Conservation (phyloP, 1,140 invertebrate genomes). For the Heliconius hewitsoni region DNA sequence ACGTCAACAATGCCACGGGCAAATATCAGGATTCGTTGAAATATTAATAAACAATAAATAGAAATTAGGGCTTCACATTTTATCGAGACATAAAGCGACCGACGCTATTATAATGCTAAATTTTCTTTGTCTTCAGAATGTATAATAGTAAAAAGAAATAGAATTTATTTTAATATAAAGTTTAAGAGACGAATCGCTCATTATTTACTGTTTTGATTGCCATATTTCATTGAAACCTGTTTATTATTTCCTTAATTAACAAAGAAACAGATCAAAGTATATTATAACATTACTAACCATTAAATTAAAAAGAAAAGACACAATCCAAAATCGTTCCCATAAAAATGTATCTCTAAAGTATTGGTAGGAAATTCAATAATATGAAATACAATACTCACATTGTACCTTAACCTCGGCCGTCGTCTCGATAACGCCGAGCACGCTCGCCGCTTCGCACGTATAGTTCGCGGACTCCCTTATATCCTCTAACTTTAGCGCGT, state of each 20-base stretch:
- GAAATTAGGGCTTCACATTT: slow-evolving; percentile 12
- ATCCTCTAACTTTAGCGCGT: slow-evolving; percentile 92
- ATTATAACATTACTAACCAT: too few relatives aligned
- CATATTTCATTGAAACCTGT: not conserved
- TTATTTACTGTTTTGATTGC: not conserved
- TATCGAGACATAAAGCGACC: slow-evolving; percentile 16
- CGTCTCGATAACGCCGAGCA: slow-evolving; percentile 94
- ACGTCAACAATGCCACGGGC: slow-evolving; percentile 36
- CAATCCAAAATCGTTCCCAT: not conserved
- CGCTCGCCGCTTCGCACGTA: slow-evolving; percentile 97
- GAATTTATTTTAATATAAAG: not conserved
- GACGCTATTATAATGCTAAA: slow-evolving; percentile 1
- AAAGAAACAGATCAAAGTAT: not conserved
- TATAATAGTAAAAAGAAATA: not conserved
- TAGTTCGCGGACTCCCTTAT: slow-evolving; percentile 97
- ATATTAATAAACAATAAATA: slow-evolving; percentile 31
- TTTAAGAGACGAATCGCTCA: not conserved
- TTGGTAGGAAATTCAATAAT: not conserved
- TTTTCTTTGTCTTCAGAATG: not conserved
- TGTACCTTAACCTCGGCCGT: slow-evolving; percentile 95
- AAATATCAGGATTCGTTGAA: slow-evolving; percentile 19
- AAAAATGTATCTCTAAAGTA: slow-evolving; percentile 1
- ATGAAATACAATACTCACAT: slow-evolving; percentile 86
- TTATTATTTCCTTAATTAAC: too few relatives aligned
- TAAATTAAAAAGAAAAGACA: not conserved